These are phyloP conservation scores for Dendrophyllia cribrosa DNA, from an alignment of 64 coral and sea anemone species.

Conservation along the genomic window DNA sequence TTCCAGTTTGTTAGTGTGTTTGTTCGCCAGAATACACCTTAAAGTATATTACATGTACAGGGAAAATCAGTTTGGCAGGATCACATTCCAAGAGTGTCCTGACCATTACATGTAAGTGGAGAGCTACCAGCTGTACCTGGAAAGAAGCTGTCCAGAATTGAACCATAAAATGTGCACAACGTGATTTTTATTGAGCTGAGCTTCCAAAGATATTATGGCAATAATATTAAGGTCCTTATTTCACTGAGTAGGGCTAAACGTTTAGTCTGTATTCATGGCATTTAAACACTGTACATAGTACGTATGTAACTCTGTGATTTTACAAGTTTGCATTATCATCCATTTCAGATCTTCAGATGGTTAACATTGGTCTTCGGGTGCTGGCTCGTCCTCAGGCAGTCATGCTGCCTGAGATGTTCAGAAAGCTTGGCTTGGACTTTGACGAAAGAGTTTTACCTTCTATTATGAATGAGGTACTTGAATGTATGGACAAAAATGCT, in stretches of 20 bases:
- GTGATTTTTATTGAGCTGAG: no score
- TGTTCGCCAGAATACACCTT: not conserved
- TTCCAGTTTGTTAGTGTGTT: no score
- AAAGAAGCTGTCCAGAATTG: no score
- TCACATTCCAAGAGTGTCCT: no score
- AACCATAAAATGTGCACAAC: no score
- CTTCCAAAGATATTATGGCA: no score
- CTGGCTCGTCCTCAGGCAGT: constrained; percentile 90
- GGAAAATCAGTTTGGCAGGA: no score
- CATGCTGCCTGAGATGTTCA: constrained; percentile 82
- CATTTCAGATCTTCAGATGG: constrained; percentile 93
- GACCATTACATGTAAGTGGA: no score
- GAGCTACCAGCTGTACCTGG: no score
- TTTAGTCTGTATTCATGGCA: no score
- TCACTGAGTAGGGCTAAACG: no score
- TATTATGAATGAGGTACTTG: constrained; percentile 98
- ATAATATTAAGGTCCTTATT: no score
- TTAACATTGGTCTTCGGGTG: constrained; percentile 99
- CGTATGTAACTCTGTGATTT: not conserved
- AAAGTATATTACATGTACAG: not conserved
- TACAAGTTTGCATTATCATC: not conserved
- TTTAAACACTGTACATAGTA: not conserved
- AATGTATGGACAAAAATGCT: not conserved
- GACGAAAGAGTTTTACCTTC: constrained; percentile 97
- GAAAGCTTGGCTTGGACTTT: constrained; percentile 95